Percentiles rank a stretch among this genome's conserved stretches.
Evolutionary conservation across 2,888 invertebrate species (phyloP).

Genomic region (Drosophila nr. perissopoda): DNA sequence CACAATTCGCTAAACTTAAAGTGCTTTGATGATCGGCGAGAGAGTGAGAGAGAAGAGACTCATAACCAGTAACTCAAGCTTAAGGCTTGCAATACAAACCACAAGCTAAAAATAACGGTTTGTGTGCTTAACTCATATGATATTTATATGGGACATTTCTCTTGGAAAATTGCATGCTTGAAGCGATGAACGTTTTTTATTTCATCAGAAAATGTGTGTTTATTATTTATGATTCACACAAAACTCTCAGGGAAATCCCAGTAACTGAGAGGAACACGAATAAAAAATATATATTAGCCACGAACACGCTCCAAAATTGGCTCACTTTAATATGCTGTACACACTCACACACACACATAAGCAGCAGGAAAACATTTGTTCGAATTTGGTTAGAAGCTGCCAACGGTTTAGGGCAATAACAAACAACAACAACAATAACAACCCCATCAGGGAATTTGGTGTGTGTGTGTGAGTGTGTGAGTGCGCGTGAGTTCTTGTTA

Average conservation of each 20-base stretch:
- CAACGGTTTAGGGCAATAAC: slow-evolving; percentile 25
- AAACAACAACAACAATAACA: slow-evolving; percentile 3
- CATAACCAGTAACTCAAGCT: neutral
- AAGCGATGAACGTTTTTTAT: slow-evolving; percentile 10
- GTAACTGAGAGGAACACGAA: slow-evolving; percentile 15
- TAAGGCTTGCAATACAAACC: neutral
- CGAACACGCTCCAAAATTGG: slow-evolving; percentile 59
- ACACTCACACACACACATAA: slow-evolving; percentile 30
- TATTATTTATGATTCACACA: slow-evolving; percentile 38
- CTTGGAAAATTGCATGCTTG: slow-evolving; percentile 19
- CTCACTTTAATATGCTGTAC: slow-evolving; percentile 67
- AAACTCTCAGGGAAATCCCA: slow-evolving; percentile 28
- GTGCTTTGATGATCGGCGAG: neutral
- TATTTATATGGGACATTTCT: slow-evolving; percentile 14
- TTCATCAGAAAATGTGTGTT: slow-evolving; percentile 19
- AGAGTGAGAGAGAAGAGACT: neutral
- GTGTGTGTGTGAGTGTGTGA: neutral
- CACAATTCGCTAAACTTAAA: neutral
- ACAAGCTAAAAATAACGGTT: neutral
- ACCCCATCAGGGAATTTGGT: slow-evolving; percentile 5
- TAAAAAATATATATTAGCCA: slow-evolving; percentile 38
- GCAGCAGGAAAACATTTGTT: slow-evolving; percentile 47
- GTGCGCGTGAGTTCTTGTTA: slow-evolving; percentile 55
- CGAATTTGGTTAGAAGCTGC: slow-evolving; percentile 35
- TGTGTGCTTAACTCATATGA: neutral